A percentile compares a stretch with the other conserved stretches of the same genome.
phyloP scores from a whole-genome alignment of 1,140 invertebrate genomes.

The Onthophagus taurus region DNA sequence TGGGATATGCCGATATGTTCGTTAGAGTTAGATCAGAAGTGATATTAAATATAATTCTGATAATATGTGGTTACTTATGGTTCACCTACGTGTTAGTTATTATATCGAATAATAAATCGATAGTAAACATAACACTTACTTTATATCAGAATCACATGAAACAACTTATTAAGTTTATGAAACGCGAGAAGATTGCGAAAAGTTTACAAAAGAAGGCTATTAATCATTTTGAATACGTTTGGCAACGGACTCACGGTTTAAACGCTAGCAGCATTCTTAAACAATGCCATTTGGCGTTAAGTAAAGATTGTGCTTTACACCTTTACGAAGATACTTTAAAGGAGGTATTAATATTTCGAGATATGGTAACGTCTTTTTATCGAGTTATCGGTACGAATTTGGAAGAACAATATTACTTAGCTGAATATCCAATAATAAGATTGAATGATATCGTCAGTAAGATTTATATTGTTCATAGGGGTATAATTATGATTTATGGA shows the following conservation, averaged over 20 bases:
- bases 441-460: conserved; percentile 19
- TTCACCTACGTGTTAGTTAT: conserved; percentile 40
- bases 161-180: conserved; percentile 37
- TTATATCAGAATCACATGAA: conserved; percentile 38
- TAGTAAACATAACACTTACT: conserved; percentile 38
- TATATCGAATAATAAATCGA: conserved; percentile 38
- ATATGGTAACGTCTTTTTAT: conserved; percentile 15
- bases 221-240: conserved; percentile 22
- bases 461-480: conserved; percentile 13
- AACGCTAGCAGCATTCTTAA: conserved; percentile 12
- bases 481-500: conserved; percentile 5
- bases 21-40: conserved; percentile 1
- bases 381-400: conserved; percentile 16
- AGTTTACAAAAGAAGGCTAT: conserved; percentile 33
- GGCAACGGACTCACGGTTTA: conserved; percentile 20
- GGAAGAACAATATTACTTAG: conserved; percentile 17
- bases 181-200: conserved; percentile 29
- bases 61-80: conserved; percentile 33
- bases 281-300: conserved; percentile 17
- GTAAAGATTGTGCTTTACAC: conserved; percentile 18
- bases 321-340: conserved; percentile 18
- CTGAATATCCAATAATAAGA: conserved; percentile 13
- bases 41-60: conserved; percentile 6
- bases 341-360: conserved; percentile 18
- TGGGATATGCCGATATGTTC: conserved; percentile 8